phyloP scores from a whole-genome alignment of 2,113 vertebrate genomes.

The Dipodomys stephensi region DNA sequence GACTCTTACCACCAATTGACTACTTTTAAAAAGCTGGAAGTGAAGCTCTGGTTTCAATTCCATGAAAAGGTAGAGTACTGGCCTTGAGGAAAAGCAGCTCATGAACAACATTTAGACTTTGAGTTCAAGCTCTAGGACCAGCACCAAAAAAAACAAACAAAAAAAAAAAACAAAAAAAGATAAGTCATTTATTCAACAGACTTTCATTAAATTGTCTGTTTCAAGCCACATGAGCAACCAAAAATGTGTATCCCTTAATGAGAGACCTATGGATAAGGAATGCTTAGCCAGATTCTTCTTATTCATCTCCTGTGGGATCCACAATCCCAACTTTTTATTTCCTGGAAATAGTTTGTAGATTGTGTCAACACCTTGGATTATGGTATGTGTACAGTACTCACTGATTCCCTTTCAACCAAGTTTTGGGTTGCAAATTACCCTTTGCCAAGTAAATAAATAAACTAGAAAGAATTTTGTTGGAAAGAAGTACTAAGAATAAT shows the following conservation, averaged over 20 bases:
- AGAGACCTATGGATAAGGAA: not conserved
- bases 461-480: not conserved
- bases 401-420: slow-evolving; percentile 27
- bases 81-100: too few relatives aligned
- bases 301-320: not conserved
- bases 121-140: too few relatives aligned
- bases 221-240: too few relatives aligned
- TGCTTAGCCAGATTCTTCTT: slow-evolving; percentile 5
- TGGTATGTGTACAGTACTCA: not conserved
- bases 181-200: not conserved
- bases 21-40: too few relatives aligned
- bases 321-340: slow-evolving; percentile 17
- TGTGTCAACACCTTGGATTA: slow-evolving; percentile 32
- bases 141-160: too few relatives aligned
- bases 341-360: slow-evolving; percentile 44
- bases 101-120: too few relatives aligned
- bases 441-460: slow-evolving; percentile 44
- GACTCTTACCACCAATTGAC: too few relatives aligned
- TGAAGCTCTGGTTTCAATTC: too few relatives aligned
- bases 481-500: slow-evolving; percentile 23
- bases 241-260: not conserved
- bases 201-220: slow-evolving; percentile 43
- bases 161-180: too few relatives aligned
- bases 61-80: too few relatives aligned
- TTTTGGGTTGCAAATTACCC: slow-evolving; percentile 29